phyloP scores from a whole-genome alignment of 2,113 vertebrate species.

The Myiopsitta monachus region DNA sequence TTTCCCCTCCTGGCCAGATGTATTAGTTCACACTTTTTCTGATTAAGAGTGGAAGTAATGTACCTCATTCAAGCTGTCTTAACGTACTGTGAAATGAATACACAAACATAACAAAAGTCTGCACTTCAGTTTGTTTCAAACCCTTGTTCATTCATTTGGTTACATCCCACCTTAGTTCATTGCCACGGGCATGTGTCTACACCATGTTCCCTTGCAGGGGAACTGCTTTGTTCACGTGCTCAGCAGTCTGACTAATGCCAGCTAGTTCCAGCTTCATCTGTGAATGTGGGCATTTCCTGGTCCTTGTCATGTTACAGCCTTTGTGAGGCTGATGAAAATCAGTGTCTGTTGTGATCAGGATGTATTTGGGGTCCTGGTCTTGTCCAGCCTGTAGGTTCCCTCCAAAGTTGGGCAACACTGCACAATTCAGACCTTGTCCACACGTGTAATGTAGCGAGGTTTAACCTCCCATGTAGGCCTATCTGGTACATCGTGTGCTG shows the following conservation, averaged over 20 bases:
- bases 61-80: not conserved
- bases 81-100: not conserved
- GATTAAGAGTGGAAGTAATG: not conserved
- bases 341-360: not conserved
- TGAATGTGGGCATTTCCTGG: not conserved
- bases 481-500: accelerated
- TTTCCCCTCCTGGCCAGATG: not conserved
- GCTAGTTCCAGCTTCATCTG: not conserved
- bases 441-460: accelerated
- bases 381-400: not conserved
- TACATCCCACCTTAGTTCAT: not conserved
- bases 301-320: not conserved
- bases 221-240: not conserved
- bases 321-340: not conserved
- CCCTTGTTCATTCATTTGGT: not conserved
- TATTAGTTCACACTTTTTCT: not conserved
- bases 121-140: not conserved
- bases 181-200: accelerated
- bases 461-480: not conserved
- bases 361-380: not conserved
- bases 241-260: not conserved
- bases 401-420: accelerated
- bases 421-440: not conserved
- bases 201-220: accelerated
- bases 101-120: not conserved